phyloP scores from a whole-genome alignment of 2,888 invertebrate genomes.

The Dioctria rufipes region DNA sequence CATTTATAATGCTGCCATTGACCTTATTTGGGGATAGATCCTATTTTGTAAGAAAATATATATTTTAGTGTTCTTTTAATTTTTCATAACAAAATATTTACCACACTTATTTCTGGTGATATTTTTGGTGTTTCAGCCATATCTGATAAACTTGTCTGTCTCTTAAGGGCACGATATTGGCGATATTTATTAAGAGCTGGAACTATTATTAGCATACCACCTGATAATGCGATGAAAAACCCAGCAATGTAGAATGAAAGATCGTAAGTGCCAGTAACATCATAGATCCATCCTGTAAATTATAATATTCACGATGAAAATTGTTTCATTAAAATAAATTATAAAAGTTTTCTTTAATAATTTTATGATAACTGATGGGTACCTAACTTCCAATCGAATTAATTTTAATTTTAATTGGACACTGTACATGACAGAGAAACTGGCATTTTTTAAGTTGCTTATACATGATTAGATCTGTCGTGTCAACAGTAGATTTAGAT shows the following conservation, averaged over 20 bases:
- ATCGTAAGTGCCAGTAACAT: conserved; percentile 83
- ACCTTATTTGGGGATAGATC: conserved; percentile 36
- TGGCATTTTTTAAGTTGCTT: too few relatives aligned
- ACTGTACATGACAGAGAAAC: too few relatives aligned
- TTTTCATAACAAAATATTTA: neutral
- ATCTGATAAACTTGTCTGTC: conserved; percentile 52
- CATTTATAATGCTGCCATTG: conserved; percentile 55
- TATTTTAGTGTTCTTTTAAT: neutral
- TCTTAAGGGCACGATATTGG: conserved; percentile 65
- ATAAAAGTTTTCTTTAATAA: too few relatives aligned
- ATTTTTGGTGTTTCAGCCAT: conserved; percentile 55
- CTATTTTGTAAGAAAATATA: neutral
- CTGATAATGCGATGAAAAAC: conserved; percentile 75
- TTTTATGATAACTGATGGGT: too few relatives aligned
- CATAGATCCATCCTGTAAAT: conserved; percentile 84
- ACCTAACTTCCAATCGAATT: too few relatives aligned
- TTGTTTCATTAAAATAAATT: too few relatives aligned
- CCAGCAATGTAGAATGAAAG: conserved; percentile 87
- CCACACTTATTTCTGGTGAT: conserved; percentile 43
- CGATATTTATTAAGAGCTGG: conserved; percentile 60
- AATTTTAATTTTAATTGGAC: too few relatives aligned
- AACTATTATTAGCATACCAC: conserved; percentile 60
- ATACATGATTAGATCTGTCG: too few relatives aligned
- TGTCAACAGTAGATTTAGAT: too few relatives aligned
- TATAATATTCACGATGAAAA: conserved; percentile 37